Conservation (phyloP, 2,113 vertebrate species). For the Hippocampus comes region DNA sequence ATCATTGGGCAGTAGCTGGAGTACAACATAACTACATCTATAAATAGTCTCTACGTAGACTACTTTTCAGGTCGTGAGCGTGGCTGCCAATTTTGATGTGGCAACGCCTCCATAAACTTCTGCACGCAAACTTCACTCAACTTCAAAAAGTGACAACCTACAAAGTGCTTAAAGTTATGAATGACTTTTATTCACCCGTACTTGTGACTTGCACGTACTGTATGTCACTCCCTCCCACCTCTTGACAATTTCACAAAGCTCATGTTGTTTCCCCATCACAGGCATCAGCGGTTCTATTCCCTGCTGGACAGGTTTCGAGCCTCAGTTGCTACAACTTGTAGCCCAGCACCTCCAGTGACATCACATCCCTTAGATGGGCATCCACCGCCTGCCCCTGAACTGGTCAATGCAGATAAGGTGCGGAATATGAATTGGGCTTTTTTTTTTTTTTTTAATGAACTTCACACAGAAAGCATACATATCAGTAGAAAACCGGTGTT, state of each 20-base stretch:
- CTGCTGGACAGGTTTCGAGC: constrained; percentile 95
- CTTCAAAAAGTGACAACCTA: too few relatives aligned
- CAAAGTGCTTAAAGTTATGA: too few relatives aligned
- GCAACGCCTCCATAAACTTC: too few relatives aligned
- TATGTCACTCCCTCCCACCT: too few relatives aligned
- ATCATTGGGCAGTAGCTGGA: too few relatives aligned
- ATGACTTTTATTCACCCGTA: too few relatives aligned
- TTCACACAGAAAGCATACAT: not conserved
- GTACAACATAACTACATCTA: too few relatives aligned
- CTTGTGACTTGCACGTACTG: too few relatives aligned
- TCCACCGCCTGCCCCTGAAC: constrained; percentile 78
- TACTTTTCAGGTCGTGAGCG: too few relatives aligned
- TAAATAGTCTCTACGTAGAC: too few relatives aligned
- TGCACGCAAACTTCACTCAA: too few relatives aligned
- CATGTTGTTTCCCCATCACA: constrained; percentile 40
- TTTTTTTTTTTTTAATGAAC: not conserved
- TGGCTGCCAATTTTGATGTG: too few relatives aligned
- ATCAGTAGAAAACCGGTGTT: not conserved
- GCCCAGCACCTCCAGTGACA: constrained; percentile 81
- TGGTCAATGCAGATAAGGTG: constrained; percentile 83
- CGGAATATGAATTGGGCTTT: constrained; percentile 18
- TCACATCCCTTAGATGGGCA: constrained; percentile 90
- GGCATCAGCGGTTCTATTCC: constrained; percentile 95
- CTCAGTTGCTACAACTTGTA: constrained; percentile 78
- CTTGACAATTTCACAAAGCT: not conserved